Evolutionary conservation across 1,140 invertebrate genomes (phyloP).

Genomic region (Dinothrombium tinctorium): DNA sequence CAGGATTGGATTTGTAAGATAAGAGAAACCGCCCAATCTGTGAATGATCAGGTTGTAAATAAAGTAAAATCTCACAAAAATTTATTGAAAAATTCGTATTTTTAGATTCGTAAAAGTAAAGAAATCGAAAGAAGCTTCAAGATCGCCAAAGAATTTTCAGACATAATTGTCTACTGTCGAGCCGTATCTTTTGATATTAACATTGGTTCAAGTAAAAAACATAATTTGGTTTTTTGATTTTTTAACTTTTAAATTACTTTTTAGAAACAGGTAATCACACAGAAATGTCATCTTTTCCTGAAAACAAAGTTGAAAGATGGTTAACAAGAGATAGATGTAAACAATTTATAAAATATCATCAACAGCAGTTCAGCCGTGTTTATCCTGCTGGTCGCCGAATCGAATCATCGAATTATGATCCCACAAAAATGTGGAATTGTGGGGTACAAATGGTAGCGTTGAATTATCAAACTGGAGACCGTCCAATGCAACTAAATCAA

Average conservation of each 20-base stretch:
- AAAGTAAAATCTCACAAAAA: neutral
- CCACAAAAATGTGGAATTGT: constrained; percentile 76
- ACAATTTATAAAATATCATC: constrained; percentile 43
- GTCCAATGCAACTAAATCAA: constrained; percentile 80
- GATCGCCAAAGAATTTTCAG: constrained; percentile 85
- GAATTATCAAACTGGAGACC: constrained; percentile 93
- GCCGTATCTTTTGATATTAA: constrained; percentile 39
- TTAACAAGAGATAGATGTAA: constrained; percentile 51
- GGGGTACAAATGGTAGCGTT: constrained; percentile 90
- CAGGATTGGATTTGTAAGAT: constrained; percentile 66
- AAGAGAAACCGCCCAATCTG: constrained; percentile 43
- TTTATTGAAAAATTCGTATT: neutral
- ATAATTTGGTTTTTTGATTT: neutral
- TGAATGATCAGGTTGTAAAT: neutral
- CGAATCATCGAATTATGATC: constrained; percentile 93
- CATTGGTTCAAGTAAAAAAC: constrained; percentile 25
- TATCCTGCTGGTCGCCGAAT: constrained; percentile 71
- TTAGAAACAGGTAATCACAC: constrained; percentile 34
- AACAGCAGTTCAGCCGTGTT: constrained; percentile 60
- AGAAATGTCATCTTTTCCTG: constrained; percentile 91
- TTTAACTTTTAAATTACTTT: neutral
- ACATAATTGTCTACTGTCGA: constrained; percentile 82
- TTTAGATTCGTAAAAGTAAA: constrained; percentile 43
- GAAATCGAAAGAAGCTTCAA: constrained; percentile 65
- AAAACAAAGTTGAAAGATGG: constrained; percentile 75